phyloP scores from a whole-genome alignment of 2,888 invertebrate species.

The Monoplex corrugatus region DNA sequence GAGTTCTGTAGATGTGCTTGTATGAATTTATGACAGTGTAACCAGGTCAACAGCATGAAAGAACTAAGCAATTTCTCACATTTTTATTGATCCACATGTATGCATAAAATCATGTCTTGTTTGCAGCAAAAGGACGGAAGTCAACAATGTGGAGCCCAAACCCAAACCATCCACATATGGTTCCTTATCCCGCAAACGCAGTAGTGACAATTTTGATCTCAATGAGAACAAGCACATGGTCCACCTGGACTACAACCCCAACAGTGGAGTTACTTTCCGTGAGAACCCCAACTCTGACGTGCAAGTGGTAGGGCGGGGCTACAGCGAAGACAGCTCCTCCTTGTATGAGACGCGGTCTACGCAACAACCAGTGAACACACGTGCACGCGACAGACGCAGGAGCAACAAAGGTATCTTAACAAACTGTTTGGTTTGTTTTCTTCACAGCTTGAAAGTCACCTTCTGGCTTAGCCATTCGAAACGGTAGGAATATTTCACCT shows the following conservation, averaged over 20 bases:
- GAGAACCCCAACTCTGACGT: conserved; percentile 77
- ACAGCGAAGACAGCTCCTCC: conserved; percentile 71
- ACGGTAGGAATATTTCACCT: too few species aligned
- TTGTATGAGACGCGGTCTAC: conserved; percentile 54
- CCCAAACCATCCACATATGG: conserved; percentile 63
- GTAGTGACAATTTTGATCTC: conserved; percentile 25
- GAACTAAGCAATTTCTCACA: too few species aligned
- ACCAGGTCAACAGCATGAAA: too few species aligned
- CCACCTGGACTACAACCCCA: conserved; percentile 74
- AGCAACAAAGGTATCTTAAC: conserved; percentile 64
- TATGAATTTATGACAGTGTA: too few species aligned
- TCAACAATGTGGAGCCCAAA: conserved; percentile 67
- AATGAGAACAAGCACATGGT: conserved; percentile 48
- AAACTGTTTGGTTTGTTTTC: not conserved
- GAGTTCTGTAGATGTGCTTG: too few species aligned
- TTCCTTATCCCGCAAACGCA: conserved; percentile 31
- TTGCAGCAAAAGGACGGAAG: conserved; percentile 18
- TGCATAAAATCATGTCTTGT: not conserved
- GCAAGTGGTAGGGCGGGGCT: conserved; percentile 78
- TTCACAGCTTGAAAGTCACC: too few species aligned
- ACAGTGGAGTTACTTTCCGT: conserved; percentile 78
- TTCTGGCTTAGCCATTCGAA: too few species aligned
- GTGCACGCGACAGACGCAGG: conserved; percentile 64
- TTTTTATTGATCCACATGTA: too few species aligned
- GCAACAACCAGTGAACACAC: conserved; percentile 55